Base-by-base conservation (phyloP, 2,888 invertebrate species). In the Catonia carolina region DNA sequence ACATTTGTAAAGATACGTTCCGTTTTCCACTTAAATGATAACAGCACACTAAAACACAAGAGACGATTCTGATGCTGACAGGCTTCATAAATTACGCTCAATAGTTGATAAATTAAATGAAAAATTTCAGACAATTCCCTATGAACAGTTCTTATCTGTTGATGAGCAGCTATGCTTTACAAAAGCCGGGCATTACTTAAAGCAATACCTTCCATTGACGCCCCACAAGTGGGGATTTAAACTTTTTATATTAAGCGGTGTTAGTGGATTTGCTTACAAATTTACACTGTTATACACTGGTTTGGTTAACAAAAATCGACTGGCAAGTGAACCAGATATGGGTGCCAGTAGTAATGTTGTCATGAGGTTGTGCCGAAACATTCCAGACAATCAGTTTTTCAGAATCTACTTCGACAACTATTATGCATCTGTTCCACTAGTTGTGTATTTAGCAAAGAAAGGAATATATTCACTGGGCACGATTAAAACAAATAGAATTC, bases 351-450 rank as follows among this genome's bases (percentile, higher is more conserved):
- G 62, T 52, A 71, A 69, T 64, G 61, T 69, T 31, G 68, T 70
- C 10, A 64, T 70, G 10, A 62, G 70, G n/a, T 61, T 72, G 31
- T 55, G 64, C 18, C 51, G 68, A 52, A 63, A 60, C 27, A 61
- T 70, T 50, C 68, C 69, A 37, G 58, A 52, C 59, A 63, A 66
- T 42, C 58, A 63, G 55, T 69, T 69, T 60, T 67, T 68, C 56
- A 52, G 60, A 59, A 15, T 72, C n/a, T 71, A 67, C 61, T 69
- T 67, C 60, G 68, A 70, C 55, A 70, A 69, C 59, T 69, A 65
- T 56, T 70, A 66, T 51, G 67, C 67, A n/a, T 63, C 65, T 20
- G 6, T 68, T 27, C 62, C 58, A 37, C 59, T 70, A 12, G 20
- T 68, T 15, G 60, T 50, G n/a, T 63, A 63, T 53, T 52, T 69